Percentiles rank a stretch among this genome's conserved stretches.
Conservation (phyloP, 2,797 vertebrate species). For the Labroides dimidiatus region DNA sequence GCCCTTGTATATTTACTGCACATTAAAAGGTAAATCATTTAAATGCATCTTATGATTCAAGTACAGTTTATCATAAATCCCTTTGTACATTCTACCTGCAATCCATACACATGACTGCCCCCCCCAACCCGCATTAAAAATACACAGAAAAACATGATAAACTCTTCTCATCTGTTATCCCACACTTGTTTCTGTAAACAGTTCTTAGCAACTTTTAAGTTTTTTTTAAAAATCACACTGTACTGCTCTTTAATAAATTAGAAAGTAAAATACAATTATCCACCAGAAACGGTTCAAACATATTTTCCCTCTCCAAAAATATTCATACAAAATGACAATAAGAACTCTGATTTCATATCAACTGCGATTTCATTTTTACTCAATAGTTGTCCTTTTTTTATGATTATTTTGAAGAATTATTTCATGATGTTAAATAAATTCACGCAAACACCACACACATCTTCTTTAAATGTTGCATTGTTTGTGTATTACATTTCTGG, state of each 20-base stretch:
- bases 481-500: slow-evolving; percentile 63
- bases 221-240: slow-evolving; percentile 64
- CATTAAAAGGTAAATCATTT: slow-evolving; percentile 18
- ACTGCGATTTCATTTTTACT: slow-evolving; percentile 32
- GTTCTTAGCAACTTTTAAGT: slow-evolving; percentile 44
- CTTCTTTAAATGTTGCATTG: slow-evolving; percentile 61
- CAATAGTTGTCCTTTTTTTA: slow-evolving; percentile 56
- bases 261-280: slow-evolving; percentile 75
- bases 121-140: slow-evolving; percentile 64
- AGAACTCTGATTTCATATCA: slow-evolving; percentile 38
- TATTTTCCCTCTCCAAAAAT: slow-evolving; percentile 42
- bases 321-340: slow-evolving; percentile 65
- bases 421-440: slow-evolving; percentile 73
- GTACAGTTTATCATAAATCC: slow-evolving; percentile 41
- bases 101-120: slow-evolving; percentile 54
- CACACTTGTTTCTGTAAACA: slow-evolving; percentile 70
- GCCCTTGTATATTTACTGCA: neutral
- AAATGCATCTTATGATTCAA: slow-evolving; percentile 41
- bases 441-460: slow-evolving; percentile 60
- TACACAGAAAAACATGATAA: slow-evolving; percentile 59
- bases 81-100: slow-evolving; percentile 43
- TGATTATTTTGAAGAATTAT: slow-evolving; percentile 32
- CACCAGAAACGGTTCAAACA: slow-evolving; percentile 62
- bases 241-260: slow-evolving; percentile 78
- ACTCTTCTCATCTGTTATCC: slow-evolving; percentile 31